phyloP scores from a whole-genome alignment of 2,113 vertebrate species.

The Rana temporaria region DNA sequence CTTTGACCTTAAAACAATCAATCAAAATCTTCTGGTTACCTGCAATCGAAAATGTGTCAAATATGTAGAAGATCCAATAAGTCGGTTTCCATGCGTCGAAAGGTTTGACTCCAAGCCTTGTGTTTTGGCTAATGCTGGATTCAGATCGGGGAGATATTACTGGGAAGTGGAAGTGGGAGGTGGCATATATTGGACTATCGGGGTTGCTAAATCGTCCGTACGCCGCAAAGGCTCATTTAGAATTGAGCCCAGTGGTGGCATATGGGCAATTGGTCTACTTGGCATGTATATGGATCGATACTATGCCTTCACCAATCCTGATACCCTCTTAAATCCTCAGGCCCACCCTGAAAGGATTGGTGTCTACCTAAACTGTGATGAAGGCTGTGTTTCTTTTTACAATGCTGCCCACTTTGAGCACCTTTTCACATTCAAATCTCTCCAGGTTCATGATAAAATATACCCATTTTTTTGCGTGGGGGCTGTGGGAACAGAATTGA shows the following conservation, averaged over 20 bases:
- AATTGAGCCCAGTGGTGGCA: constrained; percentile 57
- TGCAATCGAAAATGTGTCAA: constrained; percentile 62
- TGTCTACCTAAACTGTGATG: constrained; percentile 60
- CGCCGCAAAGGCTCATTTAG: constrained; percentile 64
- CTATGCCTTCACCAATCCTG: constrained; percentile 59
- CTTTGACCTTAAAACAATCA: constrained; percentile 65
- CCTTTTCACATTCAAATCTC: constrained; percentile 61
- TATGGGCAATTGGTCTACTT: constrained; percentile 66
- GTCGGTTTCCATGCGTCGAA: constrained; percentile 44
- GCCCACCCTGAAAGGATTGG: constrained; percentile 59
- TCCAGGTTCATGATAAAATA: constrained; percentile 57
- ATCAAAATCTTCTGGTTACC: constrained; percentile 66
- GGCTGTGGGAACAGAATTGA: constrained; percentile 48
- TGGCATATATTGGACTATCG: constrained; percentile 65
- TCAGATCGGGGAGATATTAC: constrained; percentile 57
- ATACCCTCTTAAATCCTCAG: constrained; percentile 52
- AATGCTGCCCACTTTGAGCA: constrained; percentile 59
- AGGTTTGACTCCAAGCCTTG: constrained; percentile 65
- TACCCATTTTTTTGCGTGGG: constrained; percentile 64
- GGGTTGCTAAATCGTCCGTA: constrained; percentile 58
- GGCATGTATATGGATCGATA: constrained; percentile 66
- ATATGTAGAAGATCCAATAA: constrained; percentile 54
- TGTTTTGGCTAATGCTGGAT: constrained; percentile 63
- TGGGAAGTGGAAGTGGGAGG: constrained; percentile 72
- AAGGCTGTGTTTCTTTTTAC: constrained; percentile 55